phyloP scores from a whole-genome alignment of 2,113 vertebrate genomes.

The Ammodytes dubius region DNA sequence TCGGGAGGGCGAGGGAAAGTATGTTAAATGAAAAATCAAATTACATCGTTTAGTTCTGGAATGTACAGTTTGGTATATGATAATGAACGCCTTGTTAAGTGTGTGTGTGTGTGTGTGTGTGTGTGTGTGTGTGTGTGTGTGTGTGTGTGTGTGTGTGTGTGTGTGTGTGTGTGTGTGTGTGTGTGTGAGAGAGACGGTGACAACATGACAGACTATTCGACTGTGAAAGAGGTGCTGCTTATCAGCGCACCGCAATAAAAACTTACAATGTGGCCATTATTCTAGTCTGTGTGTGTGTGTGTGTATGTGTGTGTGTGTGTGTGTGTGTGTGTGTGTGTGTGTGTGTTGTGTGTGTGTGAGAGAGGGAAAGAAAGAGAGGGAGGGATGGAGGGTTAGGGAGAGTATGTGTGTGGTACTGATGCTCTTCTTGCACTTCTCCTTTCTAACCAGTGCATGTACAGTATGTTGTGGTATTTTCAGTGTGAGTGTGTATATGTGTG shows the following conservation, averaged over 20 bases:
- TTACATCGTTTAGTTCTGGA: constrained; percentile 1
- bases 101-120: not conserved
- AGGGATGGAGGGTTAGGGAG: too few relatives aligned
- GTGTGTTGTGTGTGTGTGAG: not conserved
- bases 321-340: not conserved
- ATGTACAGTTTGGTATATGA: not conserved
- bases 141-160: constrained; percentile 6
- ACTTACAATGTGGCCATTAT: constrained; percentile 61
- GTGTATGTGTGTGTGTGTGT: constrained; percentile 14
- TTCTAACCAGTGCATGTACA: not conserved
- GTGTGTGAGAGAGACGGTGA: constrained; percentile 33
- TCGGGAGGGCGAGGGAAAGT: constrained; percentile 13
- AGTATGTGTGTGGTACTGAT: not conserved
- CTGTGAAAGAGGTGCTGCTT: constrained; percentile 61
- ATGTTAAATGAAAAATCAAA: constrained; percentile 31
- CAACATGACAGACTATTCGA: constrained; percentile 31
- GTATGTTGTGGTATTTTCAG: not conserved
- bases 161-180: constrained; percentile 16
- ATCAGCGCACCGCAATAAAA: constrained; percentile 68
- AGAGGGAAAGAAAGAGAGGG: too few relatives aligned
- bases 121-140: not conserved
- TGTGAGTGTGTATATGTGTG: constrained; percentile 8
- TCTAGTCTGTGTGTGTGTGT: constrained; percentile 1
- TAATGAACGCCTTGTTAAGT: not conserved
- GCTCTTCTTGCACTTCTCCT: constrained; percentile 6